These are phyloP conservation scores for Perca fluviatilis DNA, from an alignment of 2,113 vertebrate species.

Conservation along the genomic window DNA sequence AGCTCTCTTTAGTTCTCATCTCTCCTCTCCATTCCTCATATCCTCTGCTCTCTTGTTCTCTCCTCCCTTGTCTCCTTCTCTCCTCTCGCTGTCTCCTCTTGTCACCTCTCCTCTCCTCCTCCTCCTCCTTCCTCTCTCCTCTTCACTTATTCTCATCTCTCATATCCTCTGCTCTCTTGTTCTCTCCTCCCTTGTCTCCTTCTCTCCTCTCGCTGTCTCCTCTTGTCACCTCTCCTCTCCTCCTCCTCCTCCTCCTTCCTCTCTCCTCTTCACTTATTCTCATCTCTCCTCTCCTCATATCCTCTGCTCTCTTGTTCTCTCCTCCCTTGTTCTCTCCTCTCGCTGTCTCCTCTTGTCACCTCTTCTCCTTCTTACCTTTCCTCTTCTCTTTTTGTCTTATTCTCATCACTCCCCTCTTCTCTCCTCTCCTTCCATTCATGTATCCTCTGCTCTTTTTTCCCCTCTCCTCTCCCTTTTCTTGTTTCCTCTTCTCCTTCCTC, in stretches of 20 bases:
- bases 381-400: not conserved
- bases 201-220: not conserved
- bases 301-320: not conserved
- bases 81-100: not conserved
- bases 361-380: not conserved
- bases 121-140: not conserved
- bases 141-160: too few relatives aligned
- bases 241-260: too few relatives aligned
- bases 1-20: too few relatives aligned
- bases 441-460: not conserved
- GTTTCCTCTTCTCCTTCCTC: not conserved
- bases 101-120: not conserved
- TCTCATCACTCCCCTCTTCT: not conserved
- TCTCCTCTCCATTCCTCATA: too few relatives aligned
- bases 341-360: not conserved
- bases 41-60: not conserved
- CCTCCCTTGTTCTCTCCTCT: not conserved
- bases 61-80: not conserved
- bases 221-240: not conserved
- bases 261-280: too few relatives aligned
- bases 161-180: too few relatives aligned
- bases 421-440: not conserved
- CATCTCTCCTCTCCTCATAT: too few relatives aligned
- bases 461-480: constrained; percentile 1
- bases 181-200: too few relatives aligned